These are phyloP conservation scores for Sebastes wilsoni DNA, from an alignment of 2,797 vertebrate genomes.

Conservation along the genomic window DNA sequence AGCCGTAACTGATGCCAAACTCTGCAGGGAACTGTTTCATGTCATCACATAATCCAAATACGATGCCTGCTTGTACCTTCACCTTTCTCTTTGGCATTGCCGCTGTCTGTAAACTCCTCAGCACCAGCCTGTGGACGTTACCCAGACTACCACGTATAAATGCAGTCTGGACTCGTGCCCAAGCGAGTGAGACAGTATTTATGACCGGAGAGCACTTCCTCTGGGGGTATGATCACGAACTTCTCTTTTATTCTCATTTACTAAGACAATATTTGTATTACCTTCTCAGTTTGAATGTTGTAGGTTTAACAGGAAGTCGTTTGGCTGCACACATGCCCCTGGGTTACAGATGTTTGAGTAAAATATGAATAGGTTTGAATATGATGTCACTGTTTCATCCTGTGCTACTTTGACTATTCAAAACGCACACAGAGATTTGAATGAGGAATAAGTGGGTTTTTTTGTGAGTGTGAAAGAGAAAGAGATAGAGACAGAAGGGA, in stretches of 20 bases:
- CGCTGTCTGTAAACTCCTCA: conserved; percentile 1
- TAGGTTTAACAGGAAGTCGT: conserved; percentile 5
- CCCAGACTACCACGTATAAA: conserved; percentile 28
- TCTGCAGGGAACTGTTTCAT: background rate
- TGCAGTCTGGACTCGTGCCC: conserved; percentile 8
- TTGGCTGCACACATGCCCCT: background rate
- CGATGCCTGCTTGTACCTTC: background rate
- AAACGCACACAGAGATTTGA: conserved; percentile 50
- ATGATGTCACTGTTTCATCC: conserved; percentile 44
- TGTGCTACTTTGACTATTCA: conserved; percentile 67
- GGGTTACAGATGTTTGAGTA: conserved; percentile 19
- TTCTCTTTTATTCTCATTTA: conserved; percentile 17
- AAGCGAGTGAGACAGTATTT: conserved; percentile 26
- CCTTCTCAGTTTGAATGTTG: background rate
- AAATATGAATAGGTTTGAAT: conserved; percentile 57
- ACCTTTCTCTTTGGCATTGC: conserved; percentile 1
- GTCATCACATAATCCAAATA: conserved; percentile 9
- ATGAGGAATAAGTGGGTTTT: background rate
- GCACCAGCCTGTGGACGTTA: conserved; percentile 37
- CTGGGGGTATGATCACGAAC: conserved; percentile 3
- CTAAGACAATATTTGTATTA: conserved; percentile 39
- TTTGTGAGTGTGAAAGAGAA: background rate
- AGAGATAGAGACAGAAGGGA: background rate
- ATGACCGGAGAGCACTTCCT: conserved; percentile 30
- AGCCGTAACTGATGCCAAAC: background rate